Evolutionary conservation across 2,113 vertebrate species (phyloP), one percentile per base, ranked within the genome.

Genomic region (Tor tambroides): DNA sequence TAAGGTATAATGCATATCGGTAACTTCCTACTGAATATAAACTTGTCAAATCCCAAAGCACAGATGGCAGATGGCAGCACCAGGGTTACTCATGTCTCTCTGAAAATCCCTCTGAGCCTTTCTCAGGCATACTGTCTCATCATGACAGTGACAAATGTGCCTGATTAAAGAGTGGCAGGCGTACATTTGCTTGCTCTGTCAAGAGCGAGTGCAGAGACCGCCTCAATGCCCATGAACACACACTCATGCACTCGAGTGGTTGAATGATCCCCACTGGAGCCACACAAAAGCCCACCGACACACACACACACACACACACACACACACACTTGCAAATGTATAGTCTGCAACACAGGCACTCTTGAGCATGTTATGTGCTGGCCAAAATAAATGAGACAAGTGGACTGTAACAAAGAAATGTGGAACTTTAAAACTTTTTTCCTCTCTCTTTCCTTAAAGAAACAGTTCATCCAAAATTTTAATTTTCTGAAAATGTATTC

Each of bases 21-120:
- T 14, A 35, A 84, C 30, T 84, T 59, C 46, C 32, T 59, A 21
- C 67, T 38, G 30, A n/a, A 28, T 56, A 72, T 72, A 84, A 72
- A 72, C 67, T 84, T 74, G 43, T 74, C 82, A 84, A 84, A 71
- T 71, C 43, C 63, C 63, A 30, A 56, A 84, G 43, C 67, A 35
- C 82, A 56, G 67, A 84, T 84, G 82, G 82, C 67, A 84, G 82
- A 84, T 84, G 67, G 11, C 65, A 74, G 30, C 63, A 69, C 41
- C 80, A 69, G 80, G 80, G 80, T 83, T 69, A 83, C 41, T 83
- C 80, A 32, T 30, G 63, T 26, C 46, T 69, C 80, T 74, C 67
- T 56, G 82, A 72, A 56, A 71, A 72, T 74, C 49, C 82, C 69
- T 74, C 28, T 0, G 30, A 72, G 65, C 65, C 43, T 54, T 83